Base-by-base conservation (phyloP, 1,140 invertebrate species). In the Habropoda laboriosa region DNA sequence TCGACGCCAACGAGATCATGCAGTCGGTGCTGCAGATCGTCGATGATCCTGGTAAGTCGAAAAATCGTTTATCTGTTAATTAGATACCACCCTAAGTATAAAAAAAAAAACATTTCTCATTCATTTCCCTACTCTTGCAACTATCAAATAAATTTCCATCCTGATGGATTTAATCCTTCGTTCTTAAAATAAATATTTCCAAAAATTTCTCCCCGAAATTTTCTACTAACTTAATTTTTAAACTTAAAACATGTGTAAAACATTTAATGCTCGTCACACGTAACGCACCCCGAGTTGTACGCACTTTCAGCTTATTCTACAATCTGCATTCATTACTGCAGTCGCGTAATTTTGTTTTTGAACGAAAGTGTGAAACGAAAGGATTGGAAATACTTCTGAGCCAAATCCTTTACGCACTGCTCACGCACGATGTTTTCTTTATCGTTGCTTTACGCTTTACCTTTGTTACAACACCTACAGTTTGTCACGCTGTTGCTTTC, bases 1-100 rank as follows among this genome's bases (percentile, higher is more conserved):
- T 93, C 42, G 83, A 88, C 70, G 64, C 90, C 18, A 80, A 83
- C 13, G 87, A 91, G 38, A 83, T 89, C n/a, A 90, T 92, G 83
- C 76, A 90, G 8, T 80, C 67, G 55, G 77, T 93, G 63, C 86
- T 90, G 13, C 84, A 88, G 13, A 86, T 93, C 55, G 79, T 90
- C 40, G 79, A 90, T 55, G 92, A 93, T 81, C 76, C 73, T 79
- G 92, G 93, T 93, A 82, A 87, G 78, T 81, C 2, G 0, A 2
- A 13, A n/a, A 27, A 7, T 27, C 0, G 51, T 32, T 60, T 63
- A 7, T 30, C 3, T 6, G 21, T 71, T 18, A 21, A 13, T 53
- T 63, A 13, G 40, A 12, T 12, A 42, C 5, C 40, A 42, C 5
- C 12, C 5, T 42, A 42, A 42, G 12, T 42, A 42, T 42, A 42